Evolutionary conservation across 1,140 invertebrate genomes (phyloP).

Genomic region (Bombyx mandarina): DNA sequence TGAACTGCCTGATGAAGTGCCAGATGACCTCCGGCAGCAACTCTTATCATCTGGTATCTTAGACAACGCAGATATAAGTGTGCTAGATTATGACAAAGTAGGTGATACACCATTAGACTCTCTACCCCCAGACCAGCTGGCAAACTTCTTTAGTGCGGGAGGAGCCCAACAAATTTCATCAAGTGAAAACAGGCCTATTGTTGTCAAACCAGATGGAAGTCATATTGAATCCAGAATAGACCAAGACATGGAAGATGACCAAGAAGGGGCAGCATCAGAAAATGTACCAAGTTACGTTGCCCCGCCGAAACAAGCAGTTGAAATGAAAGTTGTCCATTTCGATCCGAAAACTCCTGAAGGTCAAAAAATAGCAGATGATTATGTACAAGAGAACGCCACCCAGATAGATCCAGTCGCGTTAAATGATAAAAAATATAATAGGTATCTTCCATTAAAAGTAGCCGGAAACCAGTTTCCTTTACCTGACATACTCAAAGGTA

Average conservation of each 20-base stretch:
- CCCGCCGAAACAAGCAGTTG: slow-evolving; percentile 74
- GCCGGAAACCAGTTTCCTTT: slow-evolving; percentile 87
- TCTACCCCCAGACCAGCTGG: slow-evolving; percentile 86
- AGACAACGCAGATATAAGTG: slow-evolving; percentile 88
- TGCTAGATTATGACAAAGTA: slow-evolving; percentile 88
- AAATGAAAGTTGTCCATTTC: slow-evolving; percentile 88
- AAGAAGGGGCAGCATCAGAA: slow-evolving; percentile 60
- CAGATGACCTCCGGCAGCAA: slow-evolving; percentile 86
- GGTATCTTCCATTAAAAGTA: slow-evolving; percentile 86
- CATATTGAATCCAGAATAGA: slow-evolving; percentile 70
- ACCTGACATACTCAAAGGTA: slow-evolving; percentile 80
- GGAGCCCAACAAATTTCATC: slow-evolving; percentile 78
- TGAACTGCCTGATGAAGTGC: slow-evolving; percentile 87
- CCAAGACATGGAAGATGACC: slow-evolving; percentile 61
- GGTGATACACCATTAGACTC: slow-evolving; percentile 88
- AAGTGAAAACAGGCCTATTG: slow-evolving; percentile 76
- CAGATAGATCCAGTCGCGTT: slow-evolving; percentile 81
- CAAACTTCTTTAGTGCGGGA: slow-evolving; percentile 85
- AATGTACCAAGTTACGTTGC: slow-evolving; percentile 55
- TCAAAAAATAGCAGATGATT: slow-evolving; percentile 78
- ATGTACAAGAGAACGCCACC: slow-evolving; percentile 80
- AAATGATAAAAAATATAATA: slow-evolving; percentile 82
- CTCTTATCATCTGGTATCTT: slow-evolving; percentile 87
- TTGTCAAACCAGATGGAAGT: slow-evolving; percentile 75
- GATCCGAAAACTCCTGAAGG: slow-evolving; percentile 82